Conservation (phyloP, 2,888 invertebrate species). For the Rhyacophila evoluta region DNA sequence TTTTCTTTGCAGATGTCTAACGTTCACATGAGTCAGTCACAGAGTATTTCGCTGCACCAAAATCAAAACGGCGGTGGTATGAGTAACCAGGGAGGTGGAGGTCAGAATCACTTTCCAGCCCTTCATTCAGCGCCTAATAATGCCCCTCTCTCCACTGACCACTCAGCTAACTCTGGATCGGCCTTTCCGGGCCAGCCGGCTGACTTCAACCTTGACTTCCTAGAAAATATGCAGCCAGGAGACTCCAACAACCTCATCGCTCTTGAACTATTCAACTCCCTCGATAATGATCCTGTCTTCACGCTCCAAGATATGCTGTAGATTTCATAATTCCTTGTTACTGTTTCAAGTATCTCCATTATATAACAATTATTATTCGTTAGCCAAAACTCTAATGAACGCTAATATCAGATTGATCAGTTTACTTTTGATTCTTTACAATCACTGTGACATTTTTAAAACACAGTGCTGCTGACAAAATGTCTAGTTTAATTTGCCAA, state of each 20-base stretch:
- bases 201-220: constrained; percentile 87
- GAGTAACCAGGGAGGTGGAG: constrained; percentile 38
- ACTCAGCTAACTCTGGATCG: constrained; percentile 59
- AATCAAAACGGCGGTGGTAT: constrained; percentile 39
- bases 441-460: neutral
- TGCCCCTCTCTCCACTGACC: neutral
- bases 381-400: neutral
- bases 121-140: constrained; percentile 38
- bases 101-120: constrained; percentile 41
- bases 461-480: no score
- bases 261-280: constrained; percentile 85
- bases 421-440: neutral
- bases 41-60: constrained; percentile 72
- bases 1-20: constrained; percentile 70
- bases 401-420: neutral
- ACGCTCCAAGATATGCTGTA: constrained; percentile 77
- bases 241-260: constrained; percentile 84
- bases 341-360: neutral
- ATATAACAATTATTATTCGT: neutral
- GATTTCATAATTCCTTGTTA: constrained; percentile 29
- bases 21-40: constrained; percentile 79
- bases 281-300: constrained; percentile 80
- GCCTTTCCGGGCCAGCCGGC: constrained; percentile 68
- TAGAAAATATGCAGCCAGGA: constrained; percentile 82
- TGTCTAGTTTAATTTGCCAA: no score